These are phyloP conservation scores for Mesoligia furuncula DNA, from an alignment of 2,888 invertebrate genomes.

Conservation along the genomic window DNA sequence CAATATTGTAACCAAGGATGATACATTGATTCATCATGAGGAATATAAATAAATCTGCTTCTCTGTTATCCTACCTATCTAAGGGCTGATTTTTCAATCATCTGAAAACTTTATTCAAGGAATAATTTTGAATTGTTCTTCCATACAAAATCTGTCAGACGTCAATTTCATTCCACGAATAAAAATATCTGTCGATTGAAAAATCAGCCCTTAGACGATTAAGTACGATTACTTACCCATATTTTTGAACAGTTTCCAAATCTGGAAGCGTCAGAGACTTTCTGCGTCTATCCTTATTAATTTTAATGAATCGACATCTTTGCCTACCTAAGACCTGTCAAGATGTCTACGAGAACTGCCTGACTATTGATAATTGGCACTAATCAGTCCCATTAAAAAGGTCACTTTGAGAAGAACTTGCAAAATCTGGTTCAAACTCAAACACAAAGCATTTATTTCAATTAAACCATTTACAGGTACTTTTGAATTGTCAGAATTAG, in stretches of 20 bases:
- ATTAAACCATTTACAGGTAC: too few relatives aligned
- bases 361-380: background rate
- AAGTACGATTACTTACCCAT: background rate
- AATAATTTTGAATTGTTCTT: too few relatives aligned
- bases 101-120: too few relatives aligned
- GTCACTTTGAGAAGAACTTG: background rate
- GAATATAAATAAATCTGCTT: background rate
- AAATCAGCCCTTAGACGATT: too few relatives aligned
- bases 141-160: too few relatives aligned
- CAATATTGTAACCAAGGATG: background rate
- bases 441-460: too few relatives aligned
- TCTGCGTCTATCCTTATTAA: background rate
- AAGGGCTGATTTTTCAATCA: too few relatives aligned
- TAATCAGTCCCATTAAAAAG: background rate
- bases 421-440: too few relatives aligned
- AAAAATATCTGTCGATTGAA: too few relatives aligned
- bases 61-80: background rate
- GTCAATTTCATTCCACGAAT: too few relatives aligned
- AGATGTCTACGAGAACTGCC: background rate
- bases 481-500: background rate
- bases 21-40: too few relatives aligned
- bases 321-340: background rate
- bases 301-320: constrained; percentile 25
- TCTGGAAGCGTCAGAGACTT: background rate
- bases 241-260: background rate